A percentile compares a stretch with the other conserved stretches of the same genome.
Conservation (phyloP, 1,140 invertebrate genomes). For the Neotoxoptera formosana region DNA sequence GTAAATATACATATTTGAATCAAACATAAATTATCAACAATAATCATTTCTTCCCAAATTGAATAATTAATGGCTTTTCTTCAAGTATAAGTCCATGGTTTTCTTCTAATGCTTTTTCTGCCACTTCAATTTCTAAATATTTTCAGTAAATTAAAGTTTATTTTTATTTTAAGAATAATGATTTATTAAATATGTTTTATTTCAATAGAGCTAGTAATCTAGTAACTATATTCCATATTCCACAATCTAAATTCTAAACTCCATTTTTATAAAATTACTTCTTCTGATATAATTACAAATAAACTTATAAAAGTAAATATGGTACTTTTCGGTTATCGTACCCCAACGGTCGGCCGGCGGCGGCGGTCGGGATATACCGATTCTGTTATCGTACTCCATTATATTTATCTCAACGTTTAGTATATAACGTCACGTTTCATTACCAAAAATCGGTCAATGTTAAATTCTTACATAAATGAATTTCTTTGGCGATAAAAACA, state of each 20-base stretch:
- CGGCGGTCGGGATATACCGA: too few relatives aligned
- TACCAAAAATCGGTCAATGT: too few relatives aligned
- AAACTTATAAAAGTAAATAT: too few relatives aligned
- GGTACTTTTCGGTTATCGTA: too few relatives aligned
- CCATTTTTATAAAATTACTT: not conserved
- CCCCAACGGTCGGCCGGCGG: too few relatives aligned
- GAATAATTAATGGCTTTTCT: slow-evolving; percentile 63
- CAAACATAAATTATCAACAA: not conserved
- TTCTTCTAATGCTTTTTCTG: slow-evolving; percentile 62
- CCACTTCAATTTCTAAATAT: slow-evolving; percentile 61
- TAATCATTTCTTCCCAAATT: slow-evolving; percentile 60
- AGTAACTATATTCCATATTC: not conserved
- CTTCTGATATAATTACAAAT: slow-evolving; percentile 28
- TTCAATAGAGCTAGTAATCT: not conserved
- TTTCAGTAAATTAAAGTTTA: not conserved
- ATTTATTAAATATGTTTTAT: not conserved
- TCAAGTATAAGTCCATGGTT: slow-evolving; percentile 63
- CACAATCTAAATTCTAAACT: not conserved
- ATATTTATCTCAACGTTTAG: too few relatives aligned
- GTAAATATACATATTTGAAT: not conserved
- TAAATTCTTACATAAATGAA: too few relatives aligned
- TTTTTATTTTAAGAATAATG: not conserved
- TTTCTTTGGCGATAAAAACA: too few relatives aligned
- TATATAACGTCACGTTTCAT: too few relatives aligned
- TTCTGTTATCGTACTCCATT: too few relatives aligned